Evolutionary conservation across 2,888 invertebrate species (phyloP).

Genomic region (Caenorhabditis sp.): DNA sequence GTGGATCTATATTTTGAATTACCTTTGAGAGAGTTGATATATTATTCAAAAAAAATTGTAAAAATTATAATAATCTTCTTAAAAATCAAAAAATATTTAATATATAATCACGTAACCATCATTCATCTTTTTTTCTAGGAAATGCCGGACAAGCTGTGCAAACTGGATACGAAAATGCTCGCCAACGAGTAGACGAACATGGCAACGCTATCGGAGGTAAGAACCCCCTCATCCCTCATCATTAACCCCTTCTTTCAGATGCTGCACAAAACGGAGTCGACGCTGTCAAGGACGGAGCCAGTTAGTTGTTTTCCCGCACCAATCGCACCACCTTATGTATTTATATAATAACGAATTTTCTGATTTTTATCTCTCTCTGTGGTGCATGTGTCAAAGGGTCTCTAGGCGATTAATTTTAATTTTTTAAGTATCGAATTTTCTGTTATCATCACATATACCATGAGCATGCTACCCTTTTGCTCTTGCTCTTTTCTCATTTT

Average conservation of each 20-base stretch:
- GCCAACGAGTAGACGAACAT: constrained; percentile 25
- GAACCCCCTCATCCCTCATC: not conserved
- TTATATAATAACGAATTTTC: not conserved
- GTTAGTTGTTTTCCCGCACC: constrained; percentile 13
- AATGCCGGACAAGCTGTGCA: constrained; percentile 12
- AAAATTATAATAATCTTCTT: too few species aligned
- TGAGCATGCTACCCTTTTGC: too few species aligned
- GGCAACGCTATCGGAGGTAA: constrained; percentile 22
- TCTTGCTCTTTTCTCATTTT: too few species aligned
- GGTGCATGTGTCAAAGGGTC: not conserved
- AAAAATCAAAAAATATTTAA: too few species aligned
- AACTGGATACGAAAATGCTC: constrained; percentile 16
- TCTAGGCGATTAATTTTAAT: not conserved
- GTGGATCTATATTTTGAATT: too few species aligned
- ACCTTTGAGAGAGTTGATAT: too few species aligned
- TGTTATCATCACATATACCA: not conserved
- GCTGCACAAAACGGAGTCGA: constrained; percentile 20
- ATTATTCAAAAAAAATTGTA: too few species aligned
- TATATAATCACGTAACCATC: too few species aligned
- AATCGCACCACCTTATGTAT: not conserved
- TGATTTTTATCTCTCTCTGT: not conserved
- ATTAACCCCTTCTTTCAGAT: constrained; percentile 10
- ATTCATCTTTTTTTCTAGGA: not conserved
- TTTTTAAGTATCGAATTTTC: not conserved
- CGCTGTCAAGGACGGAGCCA: constrained; percentile 27